These are phyloP conservation scores for Phrynosoma platyrhinos DNA, from an alignment of 2,113 vertebrate genomes.

Conservation along the genomic window DNA sequence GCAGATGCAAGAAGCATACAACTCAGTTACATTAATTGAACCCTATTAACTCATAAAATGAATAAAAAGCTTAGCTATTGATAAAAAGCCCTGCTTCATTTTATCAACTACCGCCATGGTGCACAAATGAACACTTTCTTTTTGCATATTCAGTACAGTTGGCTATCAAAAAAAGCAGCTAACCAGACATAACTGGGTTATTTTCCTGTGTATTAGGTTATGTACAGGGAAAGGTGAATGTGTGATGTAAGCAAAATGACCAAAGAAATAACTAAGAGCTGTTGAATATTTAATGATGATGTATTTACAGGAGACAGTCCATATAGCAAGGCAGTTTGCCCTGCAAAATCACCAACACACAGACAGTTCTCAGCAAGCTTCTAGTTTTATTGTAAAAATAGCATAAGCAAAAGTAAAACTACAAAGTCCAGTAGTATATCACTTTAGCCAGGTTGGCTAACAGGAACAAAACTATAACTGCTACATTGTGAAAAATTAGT, in stretches of 20 bases:
- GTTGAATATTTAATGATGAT: no score
- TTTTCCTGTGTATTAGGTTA: conserved; percentile 56
- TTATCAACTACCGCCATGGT: conserved; percentile 52
- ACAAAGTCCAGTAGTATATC: no score
- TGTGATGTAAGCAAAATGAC: conserved; percentile 55
- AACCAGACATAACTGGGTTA: conserved; percentile 42
- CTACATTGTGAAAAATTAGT: no score
- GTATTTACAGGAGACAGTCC: no score
- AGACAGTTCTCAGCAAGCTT: no score
- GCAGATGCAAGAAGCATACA: conserved; percentile 53
- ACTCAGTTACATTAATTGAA: conserved; percentile 79
- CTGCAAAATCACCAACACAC: no score
- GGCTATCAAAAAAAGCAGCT: conserved; percentile 57
- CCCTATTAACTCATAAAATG: conserved; percentile 78
- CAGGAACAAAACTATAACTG: no score
- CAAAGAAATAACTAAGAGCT: conserved; percentile 41
- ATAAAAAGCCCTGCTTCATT: conserved; percentile 70
- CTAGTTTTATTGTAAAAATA: no score
- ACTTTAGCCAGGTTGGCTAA: no score
- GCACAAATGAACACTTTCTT: conserved; percentile 56
- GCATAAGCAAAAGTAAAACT: no score
- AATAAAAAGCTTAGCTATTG: conserved; percentile 74
- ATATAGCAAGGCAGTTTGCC: no score
- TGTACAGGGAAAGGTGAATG: conserved; percentile 18
- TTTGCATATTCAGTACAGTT: conserved; percentile 45